These are phyloP conservation scores for Eilema depressum DNA, from an alignment of 2,888 invertebrate genomes.

Conservation along the genomic window DNA sequence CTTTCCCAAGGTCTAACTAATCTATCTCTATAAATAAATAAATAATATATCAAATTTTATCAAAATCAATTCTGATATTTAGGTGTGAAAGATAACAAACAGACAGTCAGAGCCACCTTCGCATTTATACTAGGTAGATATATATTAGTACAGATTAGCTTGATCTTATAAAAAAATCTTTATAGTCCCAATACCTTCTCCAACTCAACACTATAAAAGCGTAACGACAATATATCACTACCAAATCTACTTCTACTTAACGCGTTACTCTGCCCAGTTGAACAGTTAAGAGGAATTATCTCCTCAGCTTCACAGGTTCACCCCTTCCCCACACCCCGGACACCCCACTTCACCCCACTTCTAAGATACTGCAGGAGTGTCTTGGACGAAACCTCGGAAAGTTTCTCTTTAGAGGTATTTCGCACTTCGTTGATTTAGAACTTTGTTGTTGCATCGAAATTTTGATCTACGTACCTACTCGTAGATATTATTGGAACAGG, in stretches of 20 bases:
- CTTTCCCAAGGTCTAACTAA: too few relatives aligned
- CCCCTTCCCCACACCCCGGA: constrained; percentile 5
- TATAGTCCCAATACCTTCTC: background rate
- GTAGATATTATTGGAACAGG: too few relatives aligned
- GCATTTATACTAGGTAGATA: too few relatives aligned
- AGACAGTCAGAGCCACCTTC: too few relatives aligned
- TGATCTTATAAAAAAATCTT: too few relatives aligned
- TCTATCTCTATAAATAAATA: too few relatives aligned
- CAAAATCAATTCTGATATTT: too few relatives aligned
- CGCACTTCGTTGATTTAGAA: constrained; percentile 18
- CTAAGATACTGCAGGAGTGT: constrained; percentile 25
- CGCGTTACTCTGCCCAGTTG: constrained; percentile 70
- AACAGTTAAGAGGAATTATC: constrained; percentile 75
- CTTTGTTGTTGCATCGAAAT: background rate
- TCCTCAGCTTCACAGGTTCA: constrained; percentile 68
- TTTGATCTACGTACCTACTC: background rate
- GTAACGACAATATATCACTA: constrained; percentile 18
- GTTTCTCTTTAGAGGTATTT: constrained; percentile 16
- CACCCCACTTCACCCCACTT: constrained; percentile 9
- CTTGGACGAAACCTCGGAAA: constrained; percentile 18
- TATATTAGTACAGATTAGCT: too few relatives aligned
- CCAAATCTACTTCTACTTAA: constrained; percentile 53
- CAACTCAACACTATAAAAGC: background rate
- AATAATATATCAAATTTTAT: too few relatives aligned
- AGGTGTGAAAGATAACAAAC: too few relatives aligned